phyloP scores from a whole-genome alignment of 1,140 invertebrate genomes.

The Sinonovacula constricta region DNA sequence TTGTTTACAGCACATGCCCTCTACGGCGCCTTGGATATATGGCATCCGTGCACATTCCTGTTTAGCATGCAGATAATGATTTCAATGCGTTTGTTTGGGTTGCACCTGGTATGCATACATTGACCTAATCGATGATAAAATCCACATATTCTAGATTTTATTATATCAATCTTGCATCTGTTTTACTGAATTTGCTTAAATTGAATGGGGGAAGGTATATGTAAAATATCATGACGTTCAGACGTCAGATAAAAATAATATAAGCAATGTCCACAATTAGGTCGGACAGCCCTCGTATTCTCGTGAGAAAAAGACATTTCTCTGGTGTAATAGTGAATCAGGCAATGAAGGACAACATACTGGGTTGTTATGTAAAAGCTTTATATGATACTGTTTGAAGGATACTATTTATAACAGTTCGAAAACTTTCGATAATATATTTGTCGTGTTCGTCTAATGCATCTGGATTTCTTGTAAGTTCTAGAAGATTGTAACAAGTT shows the following conservation, averaged over 20 bases:
- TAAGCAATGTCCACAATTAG: background rate
- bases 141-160: background rate
- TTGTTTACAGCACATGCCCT: background rate
- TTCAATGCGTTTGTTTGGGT: background rate
- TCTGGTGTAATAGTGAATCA: too few relatives aligned
- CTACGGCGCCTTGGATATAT: background rate
- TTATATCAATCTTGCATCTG: background rate
- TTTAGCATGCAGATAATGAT: background rate
- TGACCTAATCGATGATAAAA: background rate
- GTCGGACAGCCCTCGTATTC: background rate
- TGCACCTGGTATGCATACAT: background rate
- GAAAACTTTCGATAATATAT: too few relatives aligned
- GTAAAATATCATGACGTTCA: background rate
- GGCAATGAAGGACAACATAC: too few relatives aligned
- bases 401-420: too few relatives aligned
- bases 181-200: slow-evolving; percentile 1
- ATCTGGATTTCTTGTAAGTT: too few relatives aligned
- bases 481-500: too few relatives aligned
- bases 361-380: too few relatives aligned
- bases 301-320: too few relatives aligned
- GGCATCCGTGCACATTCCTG: background rate
- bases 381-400: too few relatives aligned
- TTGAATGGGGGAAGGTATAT: background rate
- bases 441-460: too few relatives aligned
- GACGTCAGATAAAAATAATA: background rate